These are phyloP conservation scores for Mantis religiosa DNA, from an alignment of 2,888 invertebrate species.

Conservation along the genomic window DNA sequence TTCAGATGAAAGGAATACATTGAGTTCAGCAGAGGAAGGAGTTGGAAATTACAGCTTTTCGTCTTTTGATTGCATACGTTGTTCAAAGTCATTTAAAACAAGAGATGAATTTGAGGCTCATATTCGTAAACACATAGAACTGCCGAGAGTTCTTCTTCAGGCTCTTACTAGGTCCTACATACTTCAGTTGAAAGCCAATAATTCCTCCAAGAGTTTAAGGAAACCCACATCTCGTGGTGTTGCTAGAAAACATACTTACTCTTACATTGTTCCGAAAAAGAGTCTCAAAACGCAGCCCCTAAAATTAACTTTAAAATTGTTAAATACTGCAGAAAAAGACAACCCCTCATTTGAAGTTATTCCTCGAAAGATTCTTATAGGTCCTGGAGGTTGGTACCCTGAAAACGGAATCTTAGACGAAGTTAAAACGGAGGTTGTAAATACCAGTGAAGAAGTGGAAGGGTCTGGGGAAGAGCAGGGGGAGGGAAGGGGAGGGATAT, in stretches of 20 bases:
- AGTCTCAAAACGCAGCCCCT: background rate
- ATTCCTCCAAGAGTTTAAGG: background rate
- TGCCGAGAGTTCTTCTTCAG: slow-evolving; percentile 12
- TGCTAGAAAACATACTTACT: slow-evolving; percentile 22
- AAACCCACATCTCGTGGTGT: background rate
- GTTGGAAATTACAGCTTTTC: background rate
- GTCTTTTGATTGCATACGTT: background rate
- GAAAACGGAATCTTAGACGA: slow-evolving; percentile 9
- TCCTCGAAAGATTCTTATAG: slow-evolving; percentile 17
- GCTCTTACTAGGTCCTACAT: slow-evolving; percentile 6
- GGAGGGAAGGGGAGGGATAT: slow-evolving; percentile 15
- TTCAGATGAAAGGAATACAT: background rate
- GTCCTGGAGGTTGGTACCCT: slow-evolving; percentile 22
- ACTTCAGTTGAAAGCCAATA: background rate
- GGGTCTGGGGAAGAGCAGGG: slow-evolving; percentile 12
- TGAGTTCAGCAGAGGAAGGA: background rate
- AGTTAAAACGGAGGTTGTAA: slow-evolving; percentile 24
- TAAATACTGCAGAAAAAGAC: background rate
- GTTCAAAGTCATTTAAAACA: background rate
- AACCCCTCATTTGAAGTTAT: slow-evolving; percentile 20
- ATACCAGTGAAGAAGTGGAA: slow-evolving; percentile 13
- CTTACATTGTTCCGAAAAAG: slow-evolving; percentile 16
- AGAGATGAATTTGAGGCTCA: slow-evolving; percentile 18
- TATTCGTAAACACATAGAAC: slow-evolving; percentile 20
- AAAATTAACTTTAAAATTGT: slow-evolving; percentile 24